Evolutionary conservation across 2,797 vertebrate species (phyloP).

Genomic region (Hipposideros larvatus): DNA sequence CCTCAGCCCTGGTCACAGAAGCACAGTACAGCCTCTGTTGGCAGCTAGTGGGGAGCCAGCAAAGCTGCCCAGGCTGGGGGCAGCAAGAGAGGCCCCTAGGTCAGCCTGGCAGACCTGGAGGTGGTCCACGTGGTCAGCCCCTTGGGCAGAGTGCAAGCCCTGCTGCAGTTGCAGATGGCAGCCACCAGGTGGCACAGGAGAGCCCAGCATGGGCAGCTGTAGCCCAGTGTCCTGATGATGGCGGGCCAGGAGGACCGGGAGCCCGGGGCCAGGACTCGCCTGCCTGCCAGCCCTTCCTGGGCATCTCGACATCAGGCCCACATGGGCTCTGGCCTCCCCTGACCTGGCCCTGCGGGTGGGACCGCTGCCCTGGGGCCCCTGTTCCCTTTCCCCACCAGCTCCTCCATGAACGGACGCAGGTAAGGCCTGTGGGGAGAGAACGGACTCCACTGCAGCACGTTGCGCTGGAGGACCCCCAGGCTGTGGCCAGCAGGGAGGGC

Average conservation of each 20-base stretch:
- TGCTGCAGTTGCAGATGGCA: neutral
- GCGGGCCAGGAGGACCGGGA: neutral
- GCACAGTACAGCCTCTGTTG: neutral
- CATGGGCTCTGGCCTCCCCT: neutral
- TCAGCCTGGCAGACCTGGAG: fast-evolving
- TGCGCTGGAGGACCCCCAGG: fast-evolving
- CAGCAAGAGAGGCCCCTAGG: neutral
- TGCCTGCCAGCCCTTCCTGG: neutral
- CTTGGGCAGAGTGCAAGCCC: neutral
- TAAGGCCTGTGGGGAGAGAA: neutral
- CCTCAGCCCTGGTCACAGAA: neutral
- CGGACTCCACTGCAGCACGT: fast-evolving
- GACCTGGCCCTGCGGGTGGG: too few relatives aligned
- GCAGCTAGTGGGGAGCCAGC: neutral
- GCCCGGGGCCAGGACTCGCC: neutral
- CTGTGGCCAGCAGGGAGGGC: neutral
- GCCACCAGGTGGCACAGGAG: slow-evolving; percentile 66
- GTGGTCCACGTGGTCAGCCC: neutral
- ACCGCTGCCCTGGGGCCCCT: neutral
- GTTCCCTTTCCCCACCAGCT: neutral
- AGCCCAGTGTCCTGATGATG: fast-evolving
- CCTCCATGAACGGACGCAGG: fast-evolving
- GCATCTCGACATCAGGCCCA: too few relatives aligned
- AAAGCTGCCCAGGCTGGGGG: neutral
- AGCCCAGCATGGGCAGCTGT: fast-evolving